Evolutionary conservation across 2,888 invertebrate genomes (phyloP).

Genomic region (Ophion costatus): DNA sequence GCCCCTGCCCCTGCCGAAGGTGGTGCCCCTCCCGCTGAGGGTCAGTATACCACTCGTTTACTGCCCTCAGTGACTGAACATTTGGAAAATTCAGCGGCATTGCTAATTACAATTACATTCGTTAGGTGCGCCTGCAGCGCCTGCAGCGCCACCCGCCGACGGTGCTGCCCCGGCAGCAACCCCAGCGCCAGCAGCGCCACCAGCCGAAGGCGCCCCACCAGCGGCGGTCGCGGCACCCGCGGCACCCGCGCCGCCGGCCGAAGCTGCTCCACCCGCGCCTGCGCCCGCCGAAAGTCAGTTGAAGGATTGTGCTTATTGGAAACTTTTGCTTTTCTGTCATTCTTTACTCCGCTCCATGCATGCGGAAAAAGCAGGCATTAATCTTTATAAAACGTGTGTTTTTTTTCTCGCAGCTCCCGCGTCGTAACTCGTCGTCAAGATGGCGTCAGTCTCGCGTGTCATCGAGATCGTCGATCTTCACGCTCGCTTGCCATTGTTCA

Average conservation of each 20-base stretch:
- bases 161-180: too few relatives aligned
- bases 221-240: slow-evolving; percentile 64
- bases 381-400: not conserved
- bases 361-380: not conserved
- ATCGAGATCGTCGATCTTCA: slow-evolving; percentile 39
- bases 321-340: not conserved
- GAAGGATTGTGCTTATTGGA: not conserved
- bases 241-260: slow-evolving; percentile 70
- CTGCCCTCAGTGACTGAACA: too few relatives aligned
- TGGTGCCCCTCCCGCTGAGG: slow-evolving; percentile 70
- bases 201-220: slow-evolving; percentile 74
- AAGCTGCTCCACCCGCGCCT: slow-evolving; percentile 69
- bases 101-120: too few relatives aligned
- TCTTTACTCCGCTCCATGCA: not conserved
- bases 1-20: slow-evolving; percentile 69
- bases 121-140: too few relatives aligned
- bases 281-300: slow-evolving; percentile 71
- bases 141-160: too few relatives aligned
- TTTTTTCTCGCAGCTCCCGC: slow-evolving; percentile 74
- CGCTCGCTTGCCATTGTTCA: slow-evolving; percentile 19
- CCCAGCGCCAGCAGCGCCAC: slow-evolving; percentile 53
- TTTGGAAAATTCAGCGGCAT: too few relatives aligned
- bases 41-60: slow-evolving; percentile 43
- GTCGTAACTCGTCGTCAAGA: slow-evolving; percentile 75
- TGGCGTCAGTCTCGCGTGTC: slow-evolving; percentile 24